phyloP scores from a whole-genome alignment of 2,888 invertebrate species.

The Brachyopa scutellaris region DNA sequence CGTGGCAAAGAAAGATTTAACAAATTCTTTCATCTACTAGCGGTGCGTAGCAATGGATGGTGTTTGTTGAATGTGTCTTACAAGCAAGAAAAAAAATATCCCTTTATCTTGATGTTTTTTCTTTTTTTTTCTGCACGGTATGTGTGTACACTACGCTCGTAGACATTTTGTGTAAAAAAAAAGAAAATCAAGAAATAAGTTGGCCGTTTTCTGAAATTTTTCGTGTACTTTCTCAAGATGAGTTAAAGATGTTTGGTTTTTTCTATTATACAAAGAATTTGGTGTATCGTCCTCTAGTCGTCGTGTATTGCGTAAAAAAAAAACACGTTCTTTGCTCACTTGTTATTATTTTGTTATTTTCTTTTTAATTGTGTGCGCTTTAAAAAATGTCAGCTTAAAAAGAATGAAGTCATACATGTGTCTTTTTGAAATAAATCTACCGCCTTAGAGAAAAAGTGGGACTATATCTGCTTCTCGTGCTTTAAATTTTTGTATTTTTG shows the following conservation, averaged over 20 bases:
- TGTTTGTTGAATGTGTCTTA: conserved; percentile 65
- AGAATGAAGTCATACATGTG: conserved; percentile 38
- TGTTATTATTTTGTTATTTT: background rate
- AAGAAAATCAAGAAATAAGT: conserved; percentile 1
- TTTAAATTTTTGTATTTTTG: too few relatives aligned
- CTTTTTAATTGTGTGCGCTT: background rate
- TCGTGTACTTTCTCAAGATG: conserved; percentile 9
- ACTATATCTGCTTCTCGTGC: too few relatives aligned
- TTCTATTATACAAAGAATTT: conserved; percentile 16
- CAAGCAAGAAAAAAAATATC: conserved; percentile 27
- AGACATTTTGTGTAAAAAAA: conserved; percentile 37
- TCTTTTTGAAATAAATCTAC: background rate
- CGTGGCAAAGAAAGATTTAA: conserved; percentile 80
- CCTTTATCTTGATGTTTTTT: conserved; percentile 29
- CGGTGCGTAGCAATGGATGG: conserved; percentile 78
- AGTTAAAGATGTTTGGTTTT: conserved; percentile 4
- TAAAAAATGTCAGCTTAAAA: background rate
- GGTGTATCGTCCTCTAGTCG: background rate
- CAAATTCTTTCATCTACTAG: conserved; percentile 80
- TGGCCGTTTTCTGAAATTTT: conserved; percentile 18
- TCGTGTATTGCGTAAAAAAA: background rate
- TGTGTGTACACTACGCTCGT: conserved; percentile 52
- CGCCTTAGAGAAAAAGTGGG: too few relatives aligned
- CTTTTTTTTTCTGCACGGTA: conserved; percentile 56
- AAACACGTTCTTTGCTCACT: too few relatives aligned